phyloP scores from a whole-genome alignment of 2,113 vertebrate genomes.

The Misgurnus anguillicaudatus region DNA sequence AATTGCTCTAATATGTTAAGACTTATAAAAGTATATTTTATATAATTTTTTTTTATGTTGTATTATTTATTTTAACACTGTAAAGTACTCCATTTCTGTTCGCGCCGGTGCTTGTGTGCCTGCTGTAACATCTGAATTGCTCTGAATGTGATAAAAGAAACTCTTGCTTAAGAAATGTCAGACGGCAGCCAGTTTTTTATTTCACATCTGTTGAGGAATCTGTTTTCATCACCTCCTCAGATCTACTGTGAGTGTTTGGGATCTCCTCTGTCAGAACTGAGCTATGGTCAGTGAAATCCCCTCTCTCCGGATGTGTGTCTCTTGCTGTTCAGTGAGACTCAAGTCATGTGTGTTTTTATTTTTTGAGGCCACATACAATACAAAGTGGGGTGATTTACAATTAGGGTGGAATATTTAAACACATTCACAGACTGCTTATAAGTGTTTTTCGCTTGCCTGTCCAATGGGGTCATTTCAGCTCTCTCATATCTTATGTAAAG shows the following conservation, averaged over 20 bases:
- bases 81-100: no score
- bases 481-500: not conserved
- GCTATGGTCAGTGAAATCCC: slow-evolving; percentile 17
- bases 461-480: not conserved
- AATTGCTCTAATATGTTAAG: no score
- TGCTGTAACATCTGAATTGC: not conserved
- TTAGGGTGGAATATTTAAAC: slow-evolving; percentile 1
- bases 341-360: slow-evolving; percentile 9
- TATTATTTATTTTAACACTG: no score
- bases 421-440: slow-evolving; percentile 8
- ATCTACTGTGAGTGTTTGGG: not conserved
- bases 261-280: slow-evolving; percentile 12
- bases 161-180: not conserved
- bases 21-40: no score
- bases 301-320: slow-evolving; percentile 7
- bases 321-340: not conserved
- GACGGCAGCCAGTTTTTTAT: not conserved
- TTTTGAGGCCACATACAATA: not conserved
- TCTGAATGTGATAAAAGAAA: not conserved
- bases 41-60: no score
- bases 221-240: slow-evolving; percentile 26
- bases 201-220: not conserved
- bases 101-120: no score
- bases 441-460: not conserved
- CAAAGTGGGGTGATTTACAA: slow-evolving; percentile 7